phyloP scores from a whole-genome alignment of 2,113 vertebrate genomes.

The Nipponia nippon region DNA sequence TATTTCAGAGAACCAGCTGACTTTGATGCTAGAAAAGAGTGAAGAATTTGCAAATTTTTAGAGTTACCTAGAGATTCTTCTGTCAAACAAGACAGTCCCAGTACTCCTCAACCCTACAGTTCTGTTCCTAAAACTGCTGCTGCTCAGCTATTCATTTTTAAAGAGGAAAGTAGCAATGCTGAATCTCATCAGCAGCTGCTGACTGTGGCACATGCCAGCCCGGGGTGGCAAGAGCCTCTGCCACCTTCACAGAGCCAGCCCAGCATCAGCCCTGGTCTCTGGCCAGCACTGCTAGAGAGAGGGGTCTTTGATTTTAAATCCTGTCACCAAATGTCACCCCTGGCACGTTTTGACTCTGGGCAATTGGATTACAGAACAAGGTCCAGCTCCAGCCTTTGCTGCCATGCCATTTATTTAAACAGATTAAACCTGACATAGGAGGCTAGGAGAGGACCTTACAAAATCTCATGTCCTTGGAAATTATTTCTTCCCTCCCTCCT shows the following conservation, averaged over 20 bases:
- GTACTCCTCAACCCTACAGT: background rate
- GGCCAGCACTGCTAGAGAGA: background rate
- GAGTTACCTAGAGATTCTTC: background rate
- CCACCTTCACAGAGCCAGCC: background rate
- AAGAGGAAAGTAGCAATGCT: background rate
- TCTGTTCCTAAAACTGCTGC: background rate
- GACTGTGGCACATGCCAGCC: background rate
- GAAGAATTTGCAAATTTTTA: background rate
- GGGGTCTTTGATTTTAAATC: slow-evolving; percentile 42
- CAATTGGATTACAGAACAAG: background rate
- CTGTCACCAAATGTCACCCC: background rate
- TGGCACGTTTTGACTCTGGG: background rate
- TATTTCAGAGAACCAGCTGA: background rate
- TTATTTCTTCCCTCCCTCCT: background rate
- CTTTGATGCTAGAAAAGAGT: background rate
- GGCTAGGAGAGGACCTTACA: background rate
- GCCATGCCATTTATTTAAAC: background rate
- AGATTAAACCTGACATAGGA: background rate
- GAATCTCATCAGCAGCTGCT: background rate
- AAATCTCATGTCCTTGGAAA: background rate
- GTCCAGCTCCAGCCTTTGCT: background rate
- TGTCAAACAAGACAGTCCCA: background rate
- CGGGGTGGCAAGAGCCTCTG: background rate
- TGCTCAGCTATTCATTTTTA: background rate
- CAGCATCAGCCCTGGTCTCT: background rate